Percentiles rank a stretch among this genome's conserved stretches.
Conservation (phyloP, 37 sponge, comb jelly and placozoan genomes). For the Amphimedon queenslandica region DNA sequence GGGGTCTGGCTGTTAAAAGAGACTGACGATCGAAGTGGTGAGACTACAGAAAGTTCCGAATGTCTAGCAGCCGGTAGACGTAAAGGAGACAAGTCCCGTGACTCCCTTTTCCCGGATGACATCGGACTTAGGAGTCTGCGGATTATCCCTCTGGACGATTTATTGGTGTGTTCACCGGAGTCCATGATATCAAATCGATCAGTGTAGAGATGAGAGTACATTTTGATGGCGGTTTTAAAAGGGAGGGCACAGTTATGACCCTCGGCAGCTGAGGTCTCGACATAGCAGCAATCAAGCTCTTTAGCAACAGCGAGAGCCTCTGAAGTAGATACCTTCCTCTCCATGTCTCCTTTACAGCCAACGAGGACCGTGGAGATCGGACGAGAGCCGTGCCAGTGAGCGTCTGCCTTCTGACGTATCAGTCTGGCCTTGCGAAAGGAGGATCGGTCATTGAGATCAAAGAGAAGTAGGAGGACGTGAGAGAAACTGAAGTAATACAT, state of each 20-base stretch:
- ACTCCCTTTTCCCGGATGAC: not conserved
- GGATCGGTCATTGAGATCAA: conserved; percentile 24
- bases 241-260: not conserved
- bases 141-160: not conserved
- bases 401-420: not conserved
- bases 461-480: conserved; percentile 28
- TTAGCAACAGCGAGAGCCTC: conserved; percentile 14
- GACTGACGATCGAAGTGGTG: not conserved
- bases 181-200: not conserved
- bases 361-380: conserved; percentile 23
- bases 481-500: conserved; percentile 13
- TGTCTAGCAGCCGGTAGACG: no score
- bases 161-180: not conserved
- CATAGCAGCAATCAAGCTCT: conserved; percentile 21
- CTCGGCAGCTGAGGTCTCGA: conserved; percentile 41
- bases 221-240: not conserved
- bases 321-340: conserved; percentile 10
- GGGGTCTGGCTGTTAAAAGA: no score
- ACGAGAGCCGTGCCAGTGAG: no score
- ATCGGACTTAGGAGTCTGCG: not conserved
- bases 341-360: conserved; percentile 39
- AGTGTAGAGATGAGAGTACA: not conserved
- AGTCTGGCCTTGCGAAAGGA: conserved; percentile 10
- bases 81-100: no score
- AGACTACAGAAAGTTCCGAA: no score